phyloP scores from a whole-genome alignment of 2,797 vertebrate species.

The Chaenodraco wilsoni region DNA sequence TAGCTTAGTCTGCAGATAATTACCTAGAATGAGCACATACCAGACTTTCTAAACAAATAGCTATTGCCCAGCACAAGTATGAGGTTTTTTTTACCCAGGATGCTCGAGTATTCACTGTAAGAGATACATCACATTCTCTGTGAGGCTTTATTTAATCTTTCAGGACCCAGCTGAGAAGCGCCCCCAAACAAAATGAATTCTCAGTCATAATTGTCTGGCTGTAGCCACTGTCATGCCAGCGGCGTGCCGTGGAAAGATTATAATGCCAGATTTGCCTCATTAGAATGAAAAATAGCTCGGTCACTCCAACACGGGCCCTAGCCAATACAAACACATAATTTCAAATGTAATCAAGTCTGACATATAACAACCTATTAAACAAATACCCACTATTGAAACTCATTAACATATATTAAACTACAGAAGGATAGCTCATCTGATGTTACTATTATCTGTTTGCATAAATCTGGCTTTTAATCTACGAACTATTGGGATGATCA shows the following conservation, averaged over 20 bases:
- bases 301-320: not conserved
- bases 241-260: conserved; percentile 18
- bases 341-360: not conserved
- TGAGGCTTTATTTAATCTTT: conserved; percentile 30
- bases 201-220: conserved; percentile 28
- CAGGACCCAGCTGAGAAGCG: conserved; percentile 24
- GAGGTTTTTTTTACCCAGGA: not conserved
- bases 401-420: not conserved
- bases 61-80: not conserved
- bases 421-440: conserved; percentile 8
- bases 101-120: conserved; percentile 17
- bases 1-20: not conserved
- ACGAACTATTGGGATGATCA: not conserved
- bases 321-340: not conserved
- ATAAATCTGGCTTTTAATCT: conserved; percentile 13
- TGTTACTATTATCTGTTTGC: not conserved
- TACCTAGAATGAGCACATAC: not conserved
- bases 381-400: conserved; percentile 12
- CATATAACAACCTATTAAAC: not conserved
- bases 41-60: conserved; percentile 1
- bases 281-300: conserved; percentile 34
- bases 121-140: conserved; percentile 11
- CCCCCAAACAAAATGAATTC: conserved; percentile 17
- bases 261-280: conserved; percentile 29
- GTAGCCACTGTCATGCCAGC: conserved; percentile 18